Evolutionary conservation across 2,888 invertebrate genomes (phyloP), one percentile per base, ranked within the genome.

Genomic region (Plebejus anna): DNA sequence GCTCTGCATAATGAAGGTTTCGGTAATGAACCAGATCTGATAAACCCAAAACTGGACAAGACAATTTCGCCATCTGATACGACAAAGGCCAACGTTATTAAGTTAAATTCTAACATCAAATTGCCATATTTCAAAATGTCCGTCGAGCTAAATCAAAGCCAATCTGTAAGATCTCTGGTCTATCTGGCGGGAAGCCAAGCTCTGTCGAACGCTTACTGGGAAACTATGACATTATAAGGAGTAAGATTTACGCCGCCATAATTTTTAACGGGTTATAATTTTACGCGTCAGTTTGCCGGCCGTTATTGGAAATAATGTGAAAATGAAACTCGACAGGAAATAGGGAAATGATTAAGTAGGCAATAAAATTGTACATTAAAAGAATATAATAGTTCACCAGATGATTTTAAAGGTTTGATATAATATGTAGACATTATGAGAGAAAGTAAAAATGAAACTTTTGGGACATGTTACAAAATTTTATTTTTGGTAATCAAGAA

Each of bases 181-280:
- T 36, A 32, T 55, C 73, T 73, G 73, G 73, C 73, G 28, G 28
- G 9, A 28, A 13, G 73, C 73, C 73, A 73, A 73, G 51, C 32
- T 73, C 51, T 51, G 73, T 73, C 73, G 32, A 73, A 73, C n/a
- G 66, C 66, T 73, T 73, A 73, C 73, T 51, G 28, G 73, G 73
- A 55, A 73, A 55, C 73, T 73, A 73, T 73, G 73, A 73, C 73
- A 51, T 73, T 73, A 73, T 73, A 73, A 73, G 72, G 32, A 73
- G 73, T 55, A 55, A 51, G 73, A 73, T 73, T 73, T 73, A 73
- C 47, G 28, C 6, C 55, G 55, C 16, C 55, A 73, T 73, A 51
- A 73, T 55, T 73, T 73, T 73, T 73, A 73, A 73, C 73, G 55
- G 73, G 73, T 73, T 73, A 73, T 73, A 73, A 73, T 73, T 73